phyloP scores from a whole-genome alignment of 1,140 invertebrate species.

The Microplitis demolitor region DNA sequence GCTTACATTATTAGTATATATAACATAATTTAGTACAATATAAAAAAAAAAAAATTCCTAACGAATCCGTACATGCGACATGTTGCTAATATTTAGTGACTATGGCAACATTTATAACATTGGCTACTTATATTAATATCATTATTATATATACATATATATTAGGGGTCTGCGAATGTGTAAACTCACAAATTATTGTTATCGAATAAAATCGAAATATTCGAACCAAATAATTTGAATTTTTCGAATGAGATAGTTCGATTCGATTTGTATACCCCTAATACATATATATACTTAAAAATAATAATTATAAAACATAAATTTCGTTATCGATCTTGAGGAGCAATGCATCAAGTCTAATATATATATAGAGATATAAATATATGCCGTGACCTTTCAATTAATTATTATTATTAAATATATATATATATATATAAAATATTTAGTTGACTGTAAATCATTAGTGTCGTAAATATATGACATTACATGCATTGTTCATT shows the following conservation, averaged over 20 bases:
- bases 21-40: no score
- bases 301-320: background rate
- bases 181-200: no score
- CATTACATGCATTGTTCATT: background rate
- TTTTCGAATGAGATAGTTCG: no score
- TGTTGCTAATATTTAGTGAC: slow-evolving; percentile 28
- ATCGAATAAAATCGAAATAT: no score
- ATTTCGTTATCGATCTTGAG: background rate
- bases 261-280: no score
- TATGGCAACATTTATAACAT: slow-evolving; percentile 34
- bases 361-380: background rate
- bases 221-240: no score
- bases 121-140: background rate
- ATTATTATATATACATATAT: background rate
- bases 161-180: no score
- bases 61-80: slow-evolving; percentile 13
- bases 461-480: background rate
- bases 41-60: slow-evolving; percentile 18
- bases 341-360: background rate
- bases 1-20: background rate
- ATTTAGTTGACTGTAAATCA: background rate
- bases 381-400: background rate
- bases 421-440: background rate
- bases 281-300: background rate
- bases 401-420: background rate